Base-by-base conservation (phyloP, 2,888 invertebrate species). In the Anorthoa munda region DNA sequence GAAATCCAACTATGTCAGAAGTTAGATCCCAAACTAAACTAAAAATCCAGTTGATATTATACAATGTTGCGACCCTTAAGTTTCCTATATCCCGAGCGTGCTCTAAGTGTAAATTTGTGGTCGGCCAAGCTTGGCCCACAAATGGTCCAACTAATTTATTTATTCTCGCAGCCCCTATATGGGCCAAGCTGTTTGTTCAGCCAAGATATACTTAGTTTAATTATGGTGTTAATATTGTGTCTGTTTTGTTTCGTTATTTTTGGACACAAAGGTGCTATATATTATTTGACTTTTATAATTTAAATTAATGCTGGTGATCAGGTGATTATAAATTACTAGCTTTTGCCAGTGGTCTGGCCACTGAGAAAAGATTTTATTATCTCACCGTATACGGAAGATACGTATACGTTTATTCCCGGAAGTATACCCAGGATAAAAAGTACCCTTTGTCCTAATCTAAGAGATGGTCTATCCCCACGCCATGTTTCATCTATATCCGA, bases 121-220 rank as follows among this genome's bases (percentile, higher is more conserved):
- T 88, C 89, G 88, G 74, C 88, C 86, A 72, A 88, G 79, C 88
- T 87, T 65, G 83, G 79, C 81, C 85, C 83, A 85, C 86, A 91
- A 93, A 93, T 91, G 91, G 90, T 58, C 79, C 87, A 85, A 80
- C 86, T 82, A 84, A 81, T 82, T 92, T 92, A 93, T 92, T 92
- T 93, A 93, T 93, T n/a, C n/a, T 91, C 92, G 91, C 90, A 84
- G 81, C 81, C 55, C 50, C 64, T 75, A 83, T 77, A 77, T 79
- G 63, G 72, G 74, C 66, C 74, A 71, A 67, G 69, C 77, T 76
- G 75, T 79, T 83, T 81, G 75, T 78, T 76, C 26, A 23, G 56
- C n/a, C 64, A 78, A 82, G 67, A 76, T 81, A 79, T 86, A 72
- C 61, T 59, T 63, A 17, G 75, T 75, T 84, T 80, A 80, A 79